These are phyloP conservation scores for Burhinus bistriatus DNA, from an alignment of 2,113 vertebrate species.

Conservation along the genomic window DNA sequence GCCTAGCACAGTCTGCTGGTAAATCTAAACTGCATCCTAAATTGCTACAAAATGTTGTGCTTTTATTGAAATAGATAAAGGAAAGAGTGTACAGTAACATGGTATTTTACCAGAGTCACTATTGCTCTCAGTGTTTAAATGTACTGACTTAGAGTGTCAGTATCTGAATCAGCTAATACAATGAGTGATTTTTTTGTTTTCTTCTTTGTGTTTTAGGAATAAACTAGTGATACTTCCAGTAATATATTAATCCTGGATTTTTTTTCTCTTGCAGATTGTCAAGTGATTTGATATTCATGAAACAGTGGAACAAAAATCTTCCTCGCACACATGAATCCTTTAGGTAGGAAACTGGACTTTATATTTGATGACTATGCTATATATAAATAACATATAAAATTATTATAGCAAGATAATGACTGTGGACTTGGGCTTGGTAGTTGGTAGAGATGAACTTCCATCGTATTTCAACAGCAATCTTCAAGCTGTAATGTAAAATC, in stretches of 20 bases:
- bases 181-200: background rate
- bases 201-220: background rate
- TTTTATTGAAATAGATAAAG: background rate
- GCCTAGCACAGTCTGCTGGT: background rate
- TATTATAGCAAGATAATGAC: background rate
- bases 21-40: background rate
- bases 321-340: background rate
- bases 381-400: background rate
- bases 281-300: background rate
- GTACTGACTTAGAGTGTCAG: background rate
- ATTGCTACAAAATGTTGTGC: background rate
- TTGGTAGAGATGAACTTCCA: background rate
- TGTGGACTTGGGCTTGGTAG: background rate
- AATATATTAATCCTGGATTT: background rate
- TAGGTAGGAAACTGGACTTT: background rate
- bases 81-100: background rate
- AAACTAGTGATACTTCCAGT: background rate
- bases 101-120: background rate
- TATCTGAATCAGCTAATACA: background rate
- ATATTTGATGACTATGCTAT: background rate
- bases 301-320: background rate
- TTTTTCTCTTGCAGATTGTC: background rate
- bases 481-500: background rate
- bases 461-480: background rate
- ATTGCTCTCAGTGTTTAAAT: background rate